phyloP scores from a whole-genome alignment of 2,797 vertebrate genomes.

The Galagoides demidoff region DNA sequence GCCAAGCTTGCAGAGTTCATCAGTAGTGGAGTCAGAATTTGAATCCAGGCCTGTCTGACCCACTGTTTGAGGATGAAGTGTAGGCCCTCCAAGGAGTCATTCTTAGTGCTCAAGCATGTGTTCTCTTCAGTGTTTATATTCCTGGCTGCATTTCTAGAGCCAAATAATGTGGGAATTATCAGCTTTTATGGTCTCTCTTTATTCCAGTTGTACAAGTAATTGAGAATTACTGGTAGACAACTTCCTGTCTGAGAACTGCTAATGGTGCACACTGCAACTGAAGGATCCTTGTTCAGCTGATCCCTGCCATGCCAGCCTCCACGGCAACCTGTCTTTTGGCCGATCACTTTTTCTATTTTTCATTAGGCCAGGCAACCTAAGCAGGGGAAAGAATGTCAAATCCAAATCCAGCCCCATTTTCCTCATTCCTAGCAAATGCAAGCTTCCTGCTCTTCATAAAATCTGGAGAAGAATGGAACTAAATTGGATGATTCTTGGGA shows the following conservation, averaged over 20 bases:
- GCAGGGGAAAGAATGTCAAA: neutral
- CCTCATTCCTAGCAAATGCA: neutral
- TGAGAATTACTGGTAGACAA: slow-evolving; percentile 35
- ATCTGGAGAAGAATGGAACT: neutral
- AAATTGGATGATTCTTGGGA: neutral
- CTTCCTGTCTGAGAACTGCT: neutral
- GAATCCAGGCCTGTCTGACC: neutral
- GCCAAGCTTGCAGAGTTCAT: neutral
- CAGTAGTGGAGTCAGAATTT: neutral
- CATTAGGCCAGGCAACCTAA: neutral
- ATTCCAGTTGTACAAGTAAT: slow-evolving; percentile 17
- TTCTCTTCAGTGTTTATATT: slow-evolving; percentile 36
- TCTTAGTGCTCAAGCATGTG: slow-evolving; percentile 2
- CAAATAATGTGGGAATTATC: neutral
- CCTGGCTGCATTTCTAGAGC: neutral
- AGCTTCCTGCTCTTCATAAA: slow-evolving; percentile 17
- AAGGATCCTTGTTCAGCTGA: neutral
- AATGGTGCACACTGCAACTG: neutral
- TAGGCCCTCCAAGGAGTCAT: neutral
- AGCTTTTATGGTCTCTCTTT: neutral
- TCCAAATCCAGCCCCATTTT: neutral
- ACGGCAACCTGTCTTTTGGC: neutral
- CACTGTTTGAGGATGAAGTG: neutral
- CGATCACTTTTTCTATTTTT: neutral
- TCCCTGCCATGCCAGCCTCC: neutral